A percentile compares a stretch with the other conserved stretches of the same genome.
Conservation (phyloP, 37 sponge, comb jelly and placozoan species). For the Cliona cf. orientalis region DNA sequence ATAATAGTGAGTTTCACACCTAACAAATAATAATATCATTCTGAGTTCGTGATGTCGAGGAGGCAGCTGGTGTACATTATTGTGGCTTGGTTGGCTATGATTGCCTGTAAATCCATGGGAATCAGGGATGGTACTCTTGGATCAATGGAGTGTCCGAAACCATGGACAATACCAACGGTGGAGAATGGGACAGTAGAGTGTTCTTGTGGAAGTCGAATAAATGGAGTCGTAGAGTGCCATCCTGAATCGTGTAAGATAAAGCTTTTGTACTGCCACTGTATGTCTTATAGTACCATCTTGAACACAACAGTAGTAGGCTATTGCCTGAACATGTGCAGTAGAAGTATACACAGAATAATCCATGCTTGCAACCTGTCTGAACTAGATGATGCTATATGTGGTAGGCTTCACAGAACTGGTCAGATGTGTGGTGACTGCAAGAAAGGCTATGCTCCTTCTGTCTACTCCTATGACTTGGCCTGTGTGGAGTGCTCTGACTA, state of each 20-base stretch:
- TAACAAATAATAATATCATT: too few species aligned
- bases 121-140: too few species aligned
- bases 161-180: not conserved
- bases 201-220: not conserved
- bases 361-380: not conserved
- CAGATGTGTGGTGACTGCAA: constrained; percentile 49
- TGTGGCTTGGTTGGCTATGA: too few species aligned
- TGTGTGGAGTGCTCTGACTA: constrained; percentile 21
- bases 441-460: constrained; percentile 18
- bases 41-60: too few species aligned
- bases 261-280: not conserved
- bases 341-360: not conserved
- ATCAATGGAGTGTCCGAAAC: too few species aligned
- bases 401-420: constrained; percentile 3
- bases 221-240: not conserved
- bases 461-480: constrained; percentile 39
- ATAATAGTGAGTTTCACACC: too few species aligned
- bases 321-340: not conserved
- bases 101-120: too few species aligned
- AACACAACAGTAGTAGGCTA: not conserved
- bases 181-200: not conserved
- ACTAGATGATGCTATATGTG: not conserved
- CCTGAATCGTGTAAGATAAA: not conserved
- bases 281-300: not conserved
- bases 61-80: too few species aligned